A percentile compares a stretch with the other conserved stretches of the same genome.
Conservation (phyloP, 2,888 invertebrate species). For the Andricus quercusramuli region DNA sequence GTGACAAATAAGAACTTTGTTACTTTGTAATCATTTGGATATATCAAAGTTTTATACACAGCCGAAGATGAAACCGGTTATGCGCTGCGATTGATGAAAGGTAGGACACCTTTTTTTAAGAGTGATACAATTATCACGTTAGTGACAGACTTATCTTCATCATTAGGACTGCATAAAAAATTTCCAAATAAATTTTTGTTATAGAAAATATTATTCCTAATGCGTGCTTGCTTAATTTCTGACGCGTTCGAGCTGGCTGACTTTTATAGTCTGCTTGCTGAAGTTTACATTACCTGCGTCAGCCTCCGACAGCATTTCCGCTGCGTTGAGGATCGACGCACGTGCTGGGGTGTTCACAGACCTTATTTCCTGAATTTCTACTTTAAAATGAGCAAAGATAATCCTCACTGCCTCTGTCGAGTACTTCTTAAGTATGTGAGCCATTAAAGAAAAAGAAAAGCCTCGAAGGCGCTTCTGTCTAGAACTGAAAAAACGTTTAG, state of each 20-base stretch:
- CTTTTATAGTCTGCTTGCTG: neutral
- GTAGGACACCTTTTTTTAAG: neutral
- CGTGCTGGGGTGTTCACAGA: slow-evolving; percentile 66
- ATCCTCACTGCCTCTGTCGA: neutral
- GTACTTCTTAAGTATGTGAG: neutral
- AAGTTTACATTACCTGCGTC: slow-evolving; percentile 7
- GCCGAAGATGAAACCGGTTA: slow-evolving; percentile 1
- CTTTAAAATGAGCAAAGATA: slow-evolving; percentile 52
- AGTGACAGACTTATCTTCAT: no score
- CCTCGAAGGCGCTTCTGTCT: neutral
- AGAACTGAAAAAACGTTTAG: neutral
- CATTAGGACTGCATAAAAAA: neutral
- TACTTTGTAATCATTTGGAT: slow-evolving; percentile 9
- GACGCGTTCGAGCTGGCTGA: neutral
- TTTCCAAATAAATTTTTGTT: neutral
- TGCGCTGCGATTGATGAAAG: slow-evolving; percentile 3
- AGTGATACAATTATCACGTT: no score
- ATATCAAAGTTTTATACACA: slow-evolving; percentile 10
- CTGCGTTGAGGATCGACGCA: slow-evolving; percentile 49
- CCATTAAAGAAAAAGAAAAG: neutral
- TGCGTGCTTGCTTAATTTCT: neutral
- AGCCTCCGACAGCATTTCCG: slow-evolving; percentile 19
- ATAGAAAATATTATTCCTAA: neutral
- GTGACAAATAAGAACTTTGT: slow-evolving; percentile 34
- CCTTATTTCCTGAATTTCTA: slow-evolving; percentile 62